Conservation (phyloP, 2,888 invertebrate species). For the Ischnus inquisitorius region DNA sequence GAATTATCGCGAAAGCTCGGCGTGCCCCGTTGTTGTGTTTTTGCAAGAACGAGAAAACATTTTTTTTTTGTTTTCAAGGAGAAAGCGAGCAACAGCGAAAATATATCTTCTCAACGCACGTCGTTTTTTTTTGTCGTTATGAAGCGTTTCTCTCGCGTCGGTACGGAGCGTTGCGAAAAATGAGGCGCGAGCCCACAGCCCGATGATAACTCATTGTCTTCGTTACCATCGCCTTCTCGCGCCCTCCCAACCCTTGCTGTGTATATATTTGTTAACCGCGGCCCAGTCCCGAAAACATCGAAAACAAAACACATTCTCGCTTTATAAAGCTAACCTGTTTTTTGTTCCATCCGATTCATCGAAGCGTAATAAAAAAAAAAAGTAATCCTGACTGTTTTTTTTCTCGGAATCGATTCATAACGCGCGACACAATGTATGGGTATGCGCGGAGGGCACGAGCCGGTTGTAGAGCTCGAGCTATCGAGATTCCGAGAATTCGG, state of each 20-base stretch:
- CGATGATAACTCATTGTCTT: constrained; percentile 5
- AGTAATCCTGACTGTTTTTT: too few species aligned
- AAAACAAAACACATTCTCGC: background rate
- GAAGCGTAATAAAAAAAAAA: too few species aligned
- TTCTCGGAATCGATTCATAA: constrained; percentile 3
- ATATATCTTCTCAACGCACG: constrained; percentile 1
- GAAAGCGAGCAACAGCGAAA: constrained; percentile 7
- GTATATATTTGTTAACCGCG: background rate
- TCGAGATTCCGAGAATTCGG: too few species aligned
- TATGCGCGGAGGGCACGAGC: too few species aligned
- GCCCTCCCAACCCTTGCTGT: background rate
- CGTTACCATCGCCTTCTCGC: background rate
- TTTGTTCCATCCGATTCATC: too few species aligned
- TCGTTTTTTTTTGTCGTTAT: background rate
- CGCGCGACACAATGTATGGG: constrained; percentile 50
- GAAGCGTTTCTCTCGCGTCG: background rate
- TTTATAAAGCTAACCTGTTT: background rate
- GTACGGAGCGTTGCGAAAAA: background rate
- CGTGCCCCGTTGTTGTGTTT: background rate
- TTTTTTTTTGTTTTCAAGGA: background rate
- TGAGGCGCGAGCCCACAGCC: constrained; percentile 1
- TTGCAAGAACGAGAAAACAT: background rate
- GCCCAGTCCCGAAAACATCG: background rate
- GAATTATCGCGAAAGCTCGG: constrained; percentile 26
- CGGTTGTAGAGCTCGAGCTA: too few species aligned